These are phyloP conservation scores for Pyralis farinalis DNA, from an alignment of 2,888 invertebrate species.

Conservation along the genomic window DNA sequence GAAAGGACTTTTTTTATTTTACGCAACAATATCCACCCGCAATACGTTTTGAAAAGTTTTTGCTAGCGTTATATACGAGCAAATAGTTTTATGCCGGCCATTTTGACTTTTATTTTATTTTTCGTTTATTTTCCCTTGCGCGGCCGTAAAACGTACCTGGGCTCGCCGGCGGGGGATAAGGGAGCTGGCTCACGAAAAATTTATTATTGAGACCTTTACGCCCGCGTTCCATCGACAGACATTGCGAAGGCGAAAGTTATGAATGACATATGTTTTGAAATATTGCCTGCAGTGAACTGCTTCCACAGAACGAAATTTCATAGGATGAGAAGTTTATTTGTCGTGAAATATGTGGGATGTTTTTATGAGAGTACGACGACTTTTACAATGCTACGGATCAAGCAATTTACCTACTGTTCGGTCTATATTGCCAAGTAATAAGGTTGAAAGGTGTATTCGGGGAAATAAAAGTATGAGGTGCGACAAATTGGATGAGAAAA, in stretches of 20 bases:
- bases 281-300: conserved; percentile 78
- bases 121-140: conserved; percentile 79
- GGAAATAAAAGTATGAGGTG: conserved; percentile 68
- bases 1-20: conserved; percentile 30
- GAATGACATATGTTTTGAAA: conserved; percentile 82
- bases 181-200: conserved; percentile 76
- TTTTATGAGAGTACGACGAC: conserved; percentile 68
- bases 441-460: conserved; percentile 52
- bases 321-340: conserved; percentile 78
- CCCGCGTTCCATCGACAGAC: conserved; percentile 78
- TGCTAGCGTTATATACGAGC: conserved; percentile 56
- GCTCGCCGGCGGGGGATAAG: conserved; percentile 71
- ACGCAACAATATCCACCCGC: conserved; percentile 32
- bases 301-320: conserved; percentile 69
- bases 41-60: conserved; percentile 56
- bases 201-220: conserved; percentile 80
- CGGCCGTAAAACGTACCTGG: conserved; percentile 80
- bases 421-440: conserved; percentile 61
- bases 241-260: conserved; percentile 80
- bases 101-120: conserved; percentile 81
- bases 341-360: conserved; percentile 79
- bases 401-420: conserved; percentile 66
- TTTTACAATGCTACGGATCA: conserved; percentile 74
- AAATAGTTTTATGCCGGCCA: conserved; percentile 78
- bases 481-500: conserved; percentile 73